A percentile compares a stretch with the other conserved stretches of the same genome.
phyloP scores from a whole-genome alignment of 2,797 vertebrate species.

The Anolis apletophallus region DNA sequence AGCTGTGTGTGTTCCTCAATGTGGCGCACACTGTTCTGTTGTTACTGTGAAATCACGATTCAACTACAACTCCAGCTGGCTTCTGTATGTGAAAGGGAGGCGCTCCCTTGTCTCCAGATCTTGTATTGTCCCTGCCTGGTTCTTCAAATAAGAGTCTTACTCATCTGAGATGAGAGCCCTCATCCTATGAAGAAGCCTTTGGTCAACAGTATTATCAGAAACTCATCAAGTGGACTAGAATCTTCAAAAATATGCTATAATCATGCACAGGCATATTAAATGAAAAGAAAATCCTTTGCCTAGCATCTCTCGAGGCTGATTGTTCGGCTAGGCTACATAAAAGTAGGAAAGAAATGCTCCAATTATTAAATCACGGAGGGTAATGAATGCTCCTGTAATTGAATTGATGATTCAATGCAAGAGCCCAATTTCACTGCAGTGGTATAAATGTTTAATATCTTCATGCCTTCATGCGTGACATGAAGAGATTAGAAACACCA shows the following conservation, averaged over 20 bases:
- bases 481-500: constrained; percentile 61
- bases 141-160: not conserved
- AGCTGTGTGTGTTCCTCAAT: not conserved
- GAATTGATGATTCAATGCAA: constrained; percentile 46
- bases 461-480: constrained; percentile 47
- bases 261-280: not conserved
- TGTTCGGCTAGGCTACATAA: not conserved
- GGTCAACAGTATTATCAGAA: not conserved
- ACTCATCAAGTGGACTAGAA: not conserved
- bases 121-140: not conserved
- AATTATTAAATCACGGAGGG: constrained; percentile 20
- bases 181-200: not conserved
- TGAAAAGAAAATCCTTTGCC: not conserved
- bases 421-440: constrained; percentile 47
- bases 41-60: not conserved
- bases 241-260: not conserved
- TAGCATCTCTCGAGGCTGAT: not conserved
- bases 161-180: not conserved
- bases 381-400: constrained; percentile 27
- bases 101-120: not conserved
- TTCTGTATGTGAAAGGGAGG: not conserved
- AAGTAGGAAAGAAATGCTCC: not conserved
- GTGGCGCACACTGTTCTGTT: not conserved
- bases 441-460: constrained; percentile 62
- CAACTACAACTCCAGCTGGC: not conserved